Base-by-base conservation (phyloP, 2,797 vertebrate genomes). In the Poeciliopsis infans region DNA sequence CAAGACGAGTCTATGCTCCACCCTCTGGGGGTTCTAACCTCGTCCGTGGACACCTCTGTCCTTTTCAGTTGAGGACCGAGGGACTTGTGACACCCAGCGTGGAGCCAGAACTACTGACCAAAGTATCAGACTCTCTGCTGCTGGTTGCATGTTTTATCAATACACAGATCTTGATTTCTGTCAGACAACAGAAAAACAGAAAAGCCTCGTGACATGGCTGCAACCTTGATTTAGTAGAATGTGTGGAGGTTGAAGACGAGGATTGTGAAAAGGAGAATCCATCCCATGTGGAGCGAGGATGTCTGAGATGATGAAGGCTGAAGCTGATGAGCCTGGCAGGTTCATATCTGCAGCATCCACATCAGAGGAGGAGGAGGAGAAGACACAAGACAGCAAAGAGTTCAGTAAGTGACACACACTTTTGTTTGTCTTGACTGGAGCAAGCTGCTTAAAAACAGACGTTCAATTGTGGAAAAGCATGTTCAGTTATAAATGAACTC, bases 371-470 rank as follows among this genome's bases (percentile, higher is more conserved):
- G 46, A 49, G 20, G 49, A 51, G 68, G 68, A 70, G 41, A 25
- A 70, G 12, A 70, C 11, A 45, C 68, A 70, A 46, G 68, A 70
- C 68, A 70, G 7, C 23, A 70, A 70, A 70, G 25, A 70, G 43
- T n/a, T 45, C 41, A 46, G 68, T 46, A 46, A 70, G 68, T 45
- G 23, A n/a, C 25, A 28, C 41, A 45, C 41, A 28, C 25, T 4
- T 45, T 69, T 2, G 25, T 45, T 70, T 28, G 18, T 25, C 39
- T 6, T 3, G 68, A 70, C 20, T 20, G 7, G 68, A 70, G 13
- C 11, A 28, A 45, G 25, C 25, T 46, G 41, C 25, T 25, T 68
- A 41, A 8, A 39, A 68, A 41, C 33, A 18, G 5, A 13, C 6
- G 15, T 18, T 16, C 5, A 16, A 33, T 33, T 33, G 16, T 64